A percentile compares a stretch with the other conserved stretches of the same genome.
Evolutionary conservation across 2,113 vertebrate species (phyloP).

Genomic region (Anthoscopus minutus): DNA sequence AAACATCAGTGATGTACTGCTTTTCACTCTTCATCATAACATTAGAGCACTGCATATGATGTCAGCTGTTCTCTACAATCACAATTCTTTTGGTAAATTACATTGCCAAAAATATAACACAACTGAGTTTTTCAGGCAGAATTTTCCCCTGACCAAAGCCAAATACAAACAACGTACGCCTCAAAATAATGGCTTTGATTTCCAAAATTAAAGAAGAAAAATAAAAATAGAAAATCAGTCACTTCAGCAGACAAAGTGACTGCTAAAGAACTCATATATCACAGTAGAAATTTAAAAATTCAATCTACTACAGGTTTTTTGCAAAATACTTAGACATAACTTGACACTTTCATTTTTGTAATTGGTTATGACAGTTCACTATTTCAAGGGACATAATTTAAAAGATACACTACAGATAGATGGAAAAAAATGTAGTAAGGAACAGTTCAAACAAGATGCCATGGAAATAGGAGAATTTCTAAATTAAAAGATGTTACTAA

Average conservation of each 20-base stretch:
- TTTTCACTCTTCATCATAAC: conserved; percentile 20
- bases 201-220: conserved; percentile 14
- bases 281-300: neutral
- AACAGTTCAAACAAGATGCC: neutral
- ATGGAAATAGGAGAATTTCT: neutral
- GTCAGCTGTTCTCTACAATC: conserved; percentile 21
- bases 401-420: neutral
- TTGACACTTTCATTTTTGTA: neutral
- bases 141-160: conserved; percentile 35
- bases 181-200: conserved; percentile 28
- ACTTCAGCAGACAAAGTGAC: neutral
- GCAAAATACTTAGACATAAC: neutral
- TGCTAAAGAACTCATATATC: neutral
- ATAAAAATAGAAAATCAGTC: neutral
- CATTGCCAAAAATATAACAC: conserved; percentile 46
- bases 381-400: neutral
- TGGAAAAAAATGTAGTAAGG: neutral
- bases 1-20: neutral
- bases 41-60: neutral
- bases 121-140: conserved; percentile 45
- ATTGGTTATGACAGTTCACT: neutral
- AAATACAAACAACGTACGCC: conserved; percentile 37
- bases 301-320: neutral
- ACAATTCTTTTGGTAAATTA: neutral
- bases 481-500: neutral